These are phyloP conservation scores for Zaprionus nigranus DNA, from an alignment of 1,140 invertebrate genomes.

Conservation along the genomic window DNA sequence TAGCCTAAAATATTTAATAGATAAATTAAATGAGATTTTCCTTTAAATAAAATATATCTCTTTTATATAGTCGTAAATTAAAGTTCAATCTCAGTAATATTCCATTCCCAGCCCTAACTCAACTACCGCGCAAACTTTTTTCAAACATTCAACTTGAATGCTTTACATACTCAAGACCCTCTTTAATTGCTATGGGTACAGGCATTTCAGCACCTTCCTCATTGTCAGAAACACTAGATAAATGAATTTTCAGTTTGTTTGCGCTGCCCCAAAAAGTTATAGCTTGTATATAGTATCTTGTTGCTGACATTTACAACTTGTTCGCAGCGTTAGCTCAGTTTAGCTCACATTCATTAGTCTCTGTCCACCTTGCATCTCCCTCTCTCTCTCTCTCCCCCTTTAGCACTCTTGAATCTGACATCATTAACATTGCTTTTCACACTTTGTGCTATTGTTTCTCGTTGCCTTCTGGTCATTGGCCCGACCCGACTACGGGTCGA, in stretches of 20 bases:
- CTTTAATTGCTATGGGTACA: neutral
- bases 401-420: slow-evolving; percentile 33
- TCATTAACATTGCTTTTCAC: slow-evolving; percentile 77
- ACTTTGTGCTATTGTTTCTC: slow-evolving; percentile 71
- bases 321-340: slow-evolving; percentile 31
- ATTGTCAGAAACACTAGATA: neutral
- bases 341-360: slow-evolving; percentile 61
- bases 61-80: no score
- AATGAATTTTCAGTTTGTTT: slow-evolving; percentile 1
- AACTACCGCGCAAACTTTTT: no score
- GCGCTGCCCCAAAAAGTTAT: neutral
- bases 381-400: neutral
- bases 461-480: slow-evolving; percentile 74
- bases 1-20: no score
- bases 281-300: slow-evolving; percentile 18
- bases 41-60: no score
- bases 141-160: no score
- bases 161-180: neutral
- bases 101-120: no score
- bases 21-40: no score
- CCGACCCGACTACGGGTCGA: slow-evolving; percentile 27
- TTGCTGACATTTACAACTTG: slow-evolving; percentile 35
- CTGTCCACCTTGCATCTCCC: slow-evolving; percentile 19
- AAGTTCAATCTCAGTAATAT: no score
- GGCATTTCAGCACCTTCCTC: neutral